These are phyloP conservation scores for Popillia japonica DNA, from an alignment of 1,140 invertebrate species.

Conservation along the genomic window DNA sequence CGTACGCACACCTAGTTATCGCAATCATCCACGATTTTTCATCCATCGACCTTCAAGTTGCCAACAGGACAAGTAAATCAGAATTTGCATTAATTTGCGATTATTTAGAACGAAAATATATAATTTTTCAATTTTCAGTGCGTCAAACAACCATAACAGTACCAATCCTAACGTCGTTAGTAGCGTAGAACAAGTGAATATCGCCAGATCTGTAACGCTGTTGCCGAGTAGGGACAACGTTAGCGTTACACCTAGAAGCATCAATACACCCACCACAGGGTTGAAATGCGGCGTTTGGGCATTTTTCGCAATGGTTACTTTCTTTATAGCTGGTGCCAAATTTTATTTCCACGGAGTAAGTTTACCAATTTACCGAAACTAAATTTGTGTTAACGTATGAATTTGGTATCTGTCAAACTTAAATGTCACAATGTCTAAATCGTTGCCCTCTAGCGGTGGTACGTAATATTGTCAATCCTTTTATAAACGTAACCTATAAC, in stretches of 20 bases:
- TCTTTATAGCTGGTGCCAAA: conserved; percentile 44
- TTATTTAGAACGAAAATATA: too few relatives aligned
- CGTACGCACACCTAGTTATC: not conserved
- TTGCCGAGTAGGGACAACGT: conserved; percentile 5
- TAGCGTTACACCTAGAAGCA: conserved; percentile 30
- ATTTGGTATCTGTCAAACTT: too few relatives aligned
- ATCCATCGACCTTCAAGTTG: not conserved
- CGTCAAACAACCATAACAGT: not conserved
- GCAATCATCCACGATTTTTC: conserved; percentile 10
- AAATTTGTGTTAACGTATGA: too few relatives aligned
- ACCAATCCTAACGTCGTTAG: not conserved
- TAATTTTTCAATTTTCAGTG: not conserved
- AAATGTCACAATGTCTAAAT: too few relatives aligned
- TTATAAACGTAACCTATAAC: too few relatives aligned
- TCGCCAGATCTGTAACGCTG: conserved; percentile 27
- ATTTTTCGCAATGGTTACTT: conserved; percentile 45
- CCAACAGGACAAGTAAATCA: conserved; percentile 9
- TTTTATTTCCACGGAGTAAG: conserved; percentile 46
- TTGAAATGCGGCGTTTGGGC: conserved; percentile 43
- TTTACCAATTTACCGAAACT: too few relatives aligned
- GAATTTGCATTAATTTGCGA: not conserved
- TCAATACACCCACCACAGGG: conserved; percentile 37
- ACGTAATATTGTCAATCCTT: too few relatives aligned
- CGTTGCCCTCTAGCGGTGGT: too few relatives aligned
- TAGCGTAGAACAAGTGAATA: not conserved